Conservation (phyloP, 1,140 invertebrate genomes). For the Drosophila ercepeae region DNA sequence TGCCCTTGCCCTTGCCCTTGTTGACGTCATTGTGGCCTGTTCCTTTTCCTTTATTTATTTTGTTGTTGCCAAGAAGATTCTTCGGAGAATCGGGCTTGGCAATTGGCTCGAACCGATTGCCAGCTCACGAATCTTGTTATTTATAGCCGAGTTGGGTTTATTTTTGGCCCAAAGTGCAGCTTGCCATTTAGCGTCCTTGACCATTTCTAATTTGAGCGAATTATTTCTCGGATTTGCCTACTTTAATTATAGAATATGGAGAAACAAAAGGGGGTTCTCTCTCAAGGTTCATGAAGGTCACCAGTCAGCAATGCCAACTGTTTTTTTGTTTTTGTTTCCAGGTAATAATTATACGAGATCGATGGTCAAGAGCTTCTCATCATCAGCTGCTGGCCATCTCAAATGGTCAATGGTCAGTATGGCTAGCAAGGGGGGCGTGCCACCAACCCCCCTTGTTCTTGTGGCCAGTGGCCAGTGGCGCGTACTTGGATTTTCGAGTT, state of each 20-base stretch:
- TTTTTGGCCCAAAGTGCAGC: constrained; percentile 26
- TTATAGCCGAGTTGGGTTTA: constrained; percentile 41
- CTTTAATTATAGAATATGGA: constrained; percentile 14
- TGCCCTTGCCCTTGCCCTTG: too few relatives aligned
- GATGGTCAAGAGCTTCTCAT: constrained; percentile 17
- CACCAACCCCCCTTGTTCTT: constrained; percentile 8
- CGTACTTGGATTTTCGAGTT: constrained; percentile 58
- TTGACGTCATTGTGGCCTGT: constrained; percentile 20
- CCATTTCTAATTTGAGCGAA: constrained; percentile 45
- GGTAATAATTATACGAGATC: constrained; percentile 16
- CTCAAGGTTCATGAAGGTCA: constrained; percentile 36
- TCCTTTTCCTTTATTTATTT: neutral
- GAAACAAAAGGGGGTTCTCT: neutral
- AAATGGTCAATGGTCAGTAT: constrained; percentile 41
- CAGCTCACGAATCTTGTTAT: constrained; percentile 52
- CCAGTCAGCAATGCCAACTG: constrained; percentile 13
- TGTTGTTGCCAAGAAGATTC: neutral
- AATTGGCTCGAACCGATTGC: constrained; percentile 23
- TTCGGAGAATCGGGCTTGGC: constrained; percentile 15
- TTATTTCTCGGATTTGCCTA: constrained; percentile 32
- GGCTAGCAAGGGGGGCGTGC: neutral
- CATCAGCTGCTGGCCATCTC: constrained; percentile 31
- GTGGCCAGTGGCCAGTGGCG: constrained; percentile 65
- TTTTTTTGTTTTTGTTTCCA: neutral
- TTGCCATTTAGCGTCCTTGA: constrained; percentile 37